phyloP scores from a whole-genome alignment of 2,888 invertebrate species.

The Rhogogaster chlorosoma region DNA sequence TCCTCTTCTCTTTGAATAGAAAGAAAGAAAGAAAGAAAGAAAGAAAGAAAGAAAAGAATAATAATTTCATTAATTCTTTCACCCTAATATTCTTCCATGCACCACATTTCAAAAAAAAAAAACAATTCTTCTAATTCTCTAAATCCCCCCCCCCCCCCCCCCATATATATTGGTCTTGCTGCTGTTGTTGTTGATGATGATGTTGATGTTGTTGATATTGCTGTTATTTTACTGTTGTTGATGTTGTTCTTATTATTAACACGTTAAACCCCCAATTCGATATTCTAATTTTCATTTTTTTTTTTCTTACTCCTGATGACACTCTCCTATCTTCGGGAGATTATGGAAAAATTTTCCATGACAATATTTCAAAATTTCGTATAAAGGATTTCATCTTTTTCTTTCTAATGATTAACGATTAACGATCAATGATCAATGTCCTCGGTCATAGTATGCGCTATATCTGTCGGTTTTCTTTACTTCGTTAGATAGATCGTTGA shows the following conservation, averaged over 20 bases:
- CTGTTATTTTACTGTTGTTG: not conserved
- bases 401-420: too few relatives aligned
- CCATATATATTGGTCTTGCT: not conserved
- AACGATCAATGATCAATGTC: not conserved
- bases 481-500: not conserved
- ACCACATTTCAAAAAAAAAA: not conserved
- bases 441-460: not conserved
- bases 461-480: too few relatives aligned
- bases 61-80: not conserved
- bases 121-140: not conserved
- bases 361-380: too few relatives aligned
- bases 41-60: not conserved
- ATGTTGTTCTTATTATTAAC: not conserved
- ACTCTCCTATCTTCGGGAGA: not conserved
- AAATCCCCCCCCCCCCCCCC: too few relatives aligned
- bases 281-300: not conserved
- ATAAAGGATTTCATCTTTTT: too few relatives aligned
- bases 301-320: not conserved
- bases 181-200: conserved; percentile 8
- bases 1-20: not conserved
- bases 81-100: not conserved
- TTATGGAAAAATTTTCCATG: not conserved
- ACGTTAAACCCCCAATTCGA: not conserved
- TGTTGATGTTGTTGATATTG: conserved; percentile 11
- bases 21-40: too few relatives aligned